Conservation (phyloP, 2,888 invertebrate genomes). For the Nasonovia ribisnigri region DNA sequence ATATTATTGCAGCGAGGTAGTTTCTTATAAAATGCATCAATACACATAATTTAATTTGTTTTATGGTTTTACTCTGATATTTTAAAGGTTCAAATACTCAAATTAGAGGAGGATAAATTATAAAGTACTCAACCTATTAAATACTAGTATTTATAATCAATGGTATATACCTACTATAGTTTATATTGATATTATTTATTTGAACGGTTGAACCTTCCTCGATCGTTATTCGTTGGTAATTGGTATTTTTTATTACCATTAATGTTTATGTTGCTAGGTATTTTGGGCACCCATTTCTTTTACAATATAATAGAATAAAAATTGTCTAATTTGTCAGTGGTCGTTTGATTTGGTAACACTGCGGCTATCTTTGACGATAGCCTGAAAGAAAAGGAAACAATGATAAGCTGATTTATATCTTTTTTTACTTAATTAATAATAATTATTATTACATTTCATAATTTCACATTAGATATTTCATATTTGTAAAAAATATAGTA, state of each 20-base stretch:
- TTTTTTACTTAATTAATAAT: not conserved
- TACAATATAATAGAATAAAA: not conserved
- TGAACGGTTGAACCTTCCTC: too few species aligned
- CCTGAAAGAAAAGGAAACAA: constrained; percentile 9
- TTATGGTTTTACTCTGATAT: too few species aligned
- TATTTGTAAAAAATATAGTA: not conserved
- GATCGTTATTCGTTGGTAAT: not conserved
- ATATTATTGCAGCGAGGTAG: too few species aligned
- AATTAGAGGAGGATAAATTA: too few species aligned
- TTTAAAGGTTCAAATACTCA: too few species aligned
- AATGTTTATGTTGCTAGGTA: not conserved
- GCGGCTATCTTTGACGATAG: not conserved
- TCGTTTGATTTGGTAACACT: constrained; percentile 40
- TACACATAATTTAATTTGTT: too few species aligned
- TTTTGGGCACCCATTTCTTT: not conserved
- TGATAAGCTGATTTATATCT: constrained; percentile 49
- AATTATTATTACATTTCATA: not conserved
- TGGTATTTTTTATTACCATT: not conserved
- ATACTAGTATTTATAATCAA: too few species aligned
- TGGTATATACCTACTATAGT: too few species aligned
- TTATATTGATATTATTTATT: too few species aligned
- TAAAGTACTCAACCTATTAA: too few species aligned
- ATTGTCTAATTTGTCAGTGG: not conserved
- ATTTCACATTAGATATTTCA: not conserved
- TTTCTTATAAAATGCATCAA: too few species aligned